phyloP scores from a whole-genome alignment of 2,113 vertebrate species.

The Lophura nycthemera region DNA sequence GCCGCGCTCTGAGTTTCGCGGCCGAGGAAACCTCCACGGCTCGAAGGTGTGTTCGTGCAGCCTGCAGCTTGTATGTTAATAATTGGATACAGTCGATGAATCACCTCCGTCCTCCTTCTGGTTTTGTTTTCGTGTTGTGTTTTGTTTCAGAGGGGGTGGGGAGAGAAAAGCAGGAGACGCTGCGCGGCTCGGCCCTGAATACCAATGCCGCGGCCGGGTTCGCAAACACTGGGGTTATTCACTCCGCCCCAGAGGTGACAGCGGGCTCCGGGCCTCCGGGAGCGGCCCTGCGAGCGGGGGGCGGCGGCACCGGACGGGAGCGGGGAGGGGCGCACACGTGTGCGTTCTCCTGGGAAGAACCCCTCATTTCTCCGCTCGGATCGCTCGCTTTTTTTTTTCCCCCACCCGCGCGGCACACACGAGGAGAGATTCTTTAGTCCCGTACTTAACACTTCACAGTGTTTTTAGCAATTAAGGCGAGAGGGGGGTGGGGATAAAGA shows the following conservation, averaged over 20 bases:
- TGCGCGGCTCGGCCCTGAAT: slow-evolving; percentile 46
- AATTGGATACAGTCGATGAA: slow-evolving; percentile 78
- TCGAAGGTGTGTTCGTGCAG: slow-evolving; percentile 79
- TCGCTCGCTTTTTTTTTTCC: neutral
- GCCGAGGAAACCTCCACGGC: slow-evolving; percentile 74
- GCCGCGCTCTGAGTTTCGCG: slow-evolving; percentile 65
- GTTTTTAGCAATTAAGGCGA: slow-evolving; percentile 81
- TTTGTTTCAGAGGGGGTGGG: slow-evolving; percentile 57
- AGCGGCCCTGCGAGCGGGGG: too few relatives aligned
- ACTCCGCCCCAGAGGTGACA: slow-evolving; percentile 44
- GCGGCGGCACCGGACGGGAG: neutral
- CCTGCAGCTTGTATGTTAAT: slow-evolving; percentile 80
- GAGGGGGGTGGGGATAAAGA: slow-evolving; percentile 79
- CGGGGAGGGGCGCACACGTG: slow-evolving; percentile 42
- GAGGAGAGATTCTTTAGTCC: slow-evolving; percentile 72
- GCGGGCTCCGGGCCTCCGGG: neutral
- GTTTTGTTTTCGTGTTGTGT: slow-evolving; percentile 67
- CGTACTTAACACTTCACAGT: slow-evolving; percentile 72
- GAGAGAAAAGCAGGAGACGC: slow-evolving; percentile 49
- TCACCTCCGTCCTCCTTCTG: slow-evolving; percentile 70
- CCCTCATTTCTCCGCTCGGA: slow-evolving; percentile 47
- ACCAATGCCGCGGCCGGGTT: slow-evolving; percentile 47
- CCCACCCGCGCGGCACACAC: slow-evolving; percentile 44
- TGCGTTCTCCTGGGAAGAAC: slow-evolving; percentile 12
- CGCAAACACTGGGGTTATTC: slow-evolving; percentile 51